Percentiles rank a stretch among this genome's conserved stretches.
These are phyloP conservation scores for Dendroctonus valens DNA, from an alignment of 1,140 invertebrate genomes.

Conservation along the genomic window DNA sequence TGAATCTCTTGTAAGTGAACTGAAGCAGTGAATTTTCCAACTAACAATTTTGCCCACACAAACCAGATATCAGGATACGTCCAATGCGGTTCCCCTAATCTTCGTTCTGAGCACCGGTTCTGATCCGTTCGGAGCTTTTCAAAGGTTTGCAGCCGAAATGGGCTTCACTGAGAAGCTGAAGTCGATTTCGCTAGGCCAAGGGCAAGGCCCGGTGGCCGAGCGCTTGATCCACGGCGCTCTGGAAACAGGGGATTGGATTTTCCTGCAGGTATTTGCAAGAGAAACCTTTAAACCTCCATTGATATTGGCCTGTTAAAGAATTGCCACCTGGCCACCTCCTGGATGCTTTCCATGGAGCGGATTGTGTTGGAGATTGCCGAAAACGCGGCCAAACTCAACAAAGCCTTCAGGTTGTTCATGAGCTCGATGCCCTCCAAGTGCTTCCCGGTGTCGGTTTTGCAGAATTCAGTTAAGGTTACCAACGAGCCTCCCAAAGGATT, in stretches of 20 bases:
- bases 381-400: constrained; percentile 60
- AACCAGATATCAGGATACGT: constrained; percentile 69
- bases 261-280: constrained; percentile 61
- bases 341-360: constrained; percentile 78
- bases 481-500: constrained; percentile 90
- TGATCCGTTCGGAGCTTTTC: constrained; percentile 81
- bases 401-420: constrained; percentile 78
- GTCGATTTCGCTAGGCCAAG: constrained; percentile 87
- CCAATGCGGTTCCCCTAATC: constrained; percentile 72
- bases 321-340: constrained; percentile 88
- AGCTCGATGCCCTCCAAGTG: constrained; percentile 82
- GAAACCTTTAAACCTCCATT: not conserved
- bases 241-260: constrained; percentile 76
- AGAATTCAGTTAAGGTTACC: constrained; percentile 91
- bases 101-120: constrained; percentile 90
- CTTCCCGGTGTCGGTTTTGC: constrained; percentile 88
- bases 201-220: constrained; percentile 82
- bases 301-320: constrained; percentile 60
- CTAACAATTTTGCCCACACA: not conserved
- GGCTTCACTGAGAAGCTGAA: constrained; percentile 72
- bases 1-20: constrained; percentile 64
- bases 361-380: constrained; percentile 69
- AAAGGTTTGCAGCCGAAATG: constrained; percentile 77
- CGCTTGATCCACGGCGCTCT: constrained; percentile 73
- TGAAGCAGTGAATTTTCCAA: not conserved